Evolutionary conservation across 2,888 invertebrate species (phyloP).

Genomic region (Bimastos eiseni): DNA sequence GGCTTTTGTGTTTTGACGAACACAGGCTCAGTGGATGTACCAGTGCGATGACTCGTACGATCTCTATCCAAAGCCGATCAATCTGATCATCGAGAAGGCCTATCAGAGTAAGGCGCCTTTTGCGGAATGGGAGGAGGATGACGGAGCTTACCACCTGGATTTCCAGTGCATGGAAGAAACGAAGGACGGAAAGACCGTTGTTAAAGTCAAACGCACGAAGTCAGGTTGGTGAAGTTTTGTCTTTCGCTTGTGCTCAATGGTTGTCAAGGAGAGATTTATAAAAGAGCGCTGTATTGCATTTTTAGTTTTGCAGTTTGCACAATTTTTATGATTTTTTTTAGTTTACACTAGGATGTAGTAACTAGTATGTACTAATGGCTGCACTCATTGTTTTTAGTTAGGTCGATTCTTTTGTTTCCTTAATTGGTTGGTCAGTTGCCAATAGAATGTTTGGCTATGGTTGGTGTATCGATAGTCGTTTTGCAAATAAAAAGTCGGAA

Average conservation of each 20-base stretch:
- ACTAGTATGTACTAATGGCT: too few species aligned
- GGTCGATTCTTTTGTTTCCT: too few species aligned
- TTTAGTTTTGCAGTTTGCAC: too few species aligned
- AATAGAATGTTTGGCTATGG: too few species aligned
- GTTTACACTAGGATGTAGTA: too few species aligned
- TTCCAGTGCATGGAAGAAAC: slow-evolving; percentile 29
- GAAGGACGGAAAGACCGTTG: not conserved
- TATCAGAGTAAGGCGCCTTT: slow-evolving; percentile 26
- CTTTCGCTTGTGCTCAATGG: not conserved
- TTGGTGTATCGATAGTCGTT: too few species aligned
- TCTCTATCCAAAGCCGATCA: slow-evolving; percentile 29
- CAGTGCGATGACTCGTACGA: slow-evolving; percentile 17
- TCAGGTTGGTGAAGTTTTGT: not conserved
- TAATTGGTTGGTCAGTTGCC: too few species aligned
- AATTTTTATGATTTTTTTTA: too few species aligned
- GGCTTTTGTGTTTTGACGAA: not conserved
- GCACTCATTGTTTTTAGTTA: too few species aligned
- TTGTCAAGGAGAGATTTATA: too few species aligned
- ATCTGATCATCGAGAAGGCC: slow-evolving; percentile 35
- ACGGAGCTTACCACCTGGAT: slow-evolving; percentile 21
- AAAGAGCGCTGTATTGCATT: too few species aligned
- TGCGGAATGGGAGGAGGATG: slow-evolving; percentile 30
- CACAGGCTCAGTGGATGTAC: slow-evolving; percentile 33
- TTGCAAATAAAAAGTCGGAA: too few species aligned
- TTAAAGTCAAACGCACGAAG: slow-evolving; percentile 26